A percentile compares a stretch with the other conserved stretches of the same genome.
Conservation (phyloP, 2,113 vertebrate species). For the Trematomus loennbergii region DNA sequence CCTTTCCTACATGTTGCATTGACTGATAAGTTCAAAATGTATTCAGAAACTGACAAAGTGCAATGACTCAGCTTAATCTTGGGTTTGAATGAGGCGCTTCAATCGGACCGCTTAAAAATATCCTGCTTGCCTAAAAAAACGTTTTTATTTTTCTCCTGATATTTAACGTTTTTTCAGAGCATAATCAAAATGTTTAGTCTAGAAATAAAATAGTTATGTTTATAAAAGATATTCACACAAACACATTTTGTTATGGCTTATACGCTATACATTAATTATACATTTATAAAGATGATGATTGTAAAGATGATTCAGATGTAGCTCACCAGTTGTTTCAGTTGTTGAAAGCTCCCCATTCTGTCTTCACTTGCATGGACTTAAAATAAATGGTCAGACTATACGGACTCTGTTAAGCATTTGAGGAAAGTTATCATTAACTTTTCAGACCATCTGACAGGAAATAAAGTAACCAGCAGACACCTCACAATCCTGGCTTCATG, state of each 20-base stretch:
- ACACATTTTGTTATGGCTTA: background rate
- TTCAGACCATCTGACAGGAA: constrained; percentile 21
- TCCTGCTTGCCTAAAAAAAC: background rate
- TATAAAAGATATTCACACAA: background rate
- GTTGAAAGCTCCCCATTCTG: constrained; percentile 66
- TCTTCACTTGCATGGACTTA: constrained; percentile 1
- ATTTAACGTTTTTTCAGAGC: background rate
- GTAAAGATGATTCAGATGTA: too few species aligned
- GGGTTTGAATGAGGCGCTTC: constrained; percentile 15
- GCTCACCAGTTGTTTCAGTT: constrained; percentile 74
- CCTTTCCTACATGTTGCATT: background rate
- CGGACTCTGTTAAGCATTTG: constrained; percentile 45
- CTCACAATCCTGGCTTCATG: too few species aligned
- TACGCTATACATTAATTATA: background rate
- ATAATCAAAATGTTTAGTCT: background rate
- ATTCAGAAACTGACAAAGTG: background rate
- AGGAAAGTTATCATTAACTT: constrained; percentile 74
- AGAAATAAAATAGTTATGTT: background rate
- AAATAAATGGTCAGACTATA: background rate
- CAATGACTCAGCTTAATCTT: constrained; percentile 61
- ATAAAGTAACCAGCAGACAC: constrained; percentile 2
- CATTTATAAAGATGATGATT: background rate
- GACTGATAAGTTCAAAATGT: background rate
- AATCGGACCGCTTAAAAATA: background rate
- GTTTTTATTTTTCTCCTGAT: background rate